Conservation (phyloP, 2,888 invertebrate species). For the Ophion costatus region DNA sequence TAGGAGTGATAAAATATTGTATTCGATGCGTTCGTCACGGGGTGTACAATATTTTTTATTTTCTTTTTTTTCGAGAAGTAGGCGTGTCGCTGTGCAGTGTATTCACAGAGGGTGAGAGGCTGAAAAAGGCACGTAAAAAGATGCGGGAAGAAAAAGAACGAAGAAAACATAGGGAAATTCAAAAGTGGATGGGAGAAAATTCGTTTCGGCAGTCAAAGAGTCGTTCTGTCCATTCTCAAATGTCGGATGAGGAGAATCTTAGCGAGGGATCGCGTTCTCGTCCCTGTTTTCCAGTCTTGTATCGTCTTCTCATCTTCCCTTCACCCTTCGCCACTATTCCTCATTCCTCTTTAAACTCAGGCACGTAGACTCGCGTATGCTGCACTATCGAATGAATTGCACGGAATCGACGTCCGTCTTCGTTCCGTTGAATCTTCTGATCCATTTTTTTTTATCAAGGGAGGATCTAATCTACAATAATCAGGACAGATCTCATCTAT, state of each 20-base stretch:
- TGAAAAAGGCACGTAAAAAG: constrained; percentile 30
- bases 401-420: not conserved
- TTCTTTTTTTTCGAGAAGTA: constrained; percentile 17
- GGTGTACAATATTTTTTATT: constrained; percentile 21
- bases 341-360: not conserved
- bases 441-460: no score
- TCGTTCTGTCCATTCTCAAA: constrained; percentile 48
- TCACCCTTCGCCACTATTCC: not conserved
- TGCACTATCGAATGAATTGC: constrained; percentile 23
- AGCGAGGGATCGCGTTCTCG: constrained; percentile 35
- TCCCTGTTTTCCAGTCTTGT: constrained; percentile 33
- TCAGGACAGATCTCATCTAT: no score
- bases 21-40: not conserved
- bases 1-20: constrained; percentile 9
- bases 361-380: not conserved
- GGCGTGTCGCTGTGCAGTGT: constrained; percentile 29
- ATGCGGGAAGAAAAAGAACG: constrained; percentile 7
- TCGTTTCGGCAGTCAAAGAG: constrained; percentile 60
- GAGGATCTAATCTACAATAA: no score
- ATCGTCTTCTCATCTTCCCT: constrained; percentile 18
- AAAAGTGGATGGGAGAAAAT: constrained; percentile 45
- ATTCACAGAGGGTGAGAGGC: constrained; percentile 29
- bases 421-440: no score
- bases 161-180: constrained; percentile 33
- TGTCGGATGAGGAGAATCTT: constrained; percentile 36